Base-by-base conservation (phyloP, 2,113 vertebrate genomes). In the Paradisaea rubra region DNA sequence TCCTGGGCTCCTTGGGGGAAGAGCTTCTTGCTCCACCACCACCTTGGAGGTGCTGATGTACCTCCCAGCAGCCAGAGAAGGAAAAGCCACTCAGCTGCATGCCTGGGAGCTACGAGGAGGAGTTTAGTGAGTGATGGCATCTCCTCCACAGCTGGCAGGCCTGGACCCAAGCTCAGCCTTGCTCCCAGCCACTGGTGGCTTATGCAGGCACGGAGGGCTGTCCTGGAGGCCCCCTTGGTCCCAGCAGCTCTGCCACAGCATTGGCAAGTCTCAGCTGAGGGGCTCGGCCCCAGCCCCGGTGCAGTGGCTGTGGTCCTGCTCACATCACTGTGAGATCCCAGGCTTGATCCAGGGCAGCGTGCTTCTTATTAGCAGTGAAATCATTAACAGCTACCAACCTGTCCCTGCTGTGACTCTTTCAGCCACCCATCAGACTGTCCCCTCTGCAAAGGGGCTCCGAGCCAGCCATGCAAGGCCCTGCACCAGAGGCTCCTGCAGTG, bases 61-160 rank as follows among this genome's bases (percentile, higher is more conserved):
- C n/a, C 2, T 0, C 1, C 52, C 44, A 35, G 53, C 37, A 74
- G 30, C 23, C 74, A 33, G 25, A 1, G 2, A 19, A 35, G 31
- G 72, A 19, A 10, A 17, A 35, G 53, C 30, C 64, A 52, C 65
- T 63, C 65, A 19, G n/a, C 45, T 70, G 82, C 73, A 45, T 42
- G 56, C 30, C 52, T 0, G 0, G 52, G 20, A 23, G n/a, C 16
- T 20, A 13, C 0, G 0, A 64, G 31, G 52, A 64, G 59, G 14
- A 50, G 24, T 33, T 73, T 3, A 23, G 27, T 1, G 2, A 82
- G 31, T 19, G 22, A 7, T 30, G 59, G 50, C 24, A 53, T 39
- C 52, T 77, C 25, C 69, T 84, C 49, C 44, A 30, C 30, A 19
- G 9, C 27, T 1, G 0, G 12, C 1, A 7, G 57, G 33, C 11